phyloP scores from a whole-genome alignment of 1,140 invertebrate genomes.

The Papilio polytes region DNA sequence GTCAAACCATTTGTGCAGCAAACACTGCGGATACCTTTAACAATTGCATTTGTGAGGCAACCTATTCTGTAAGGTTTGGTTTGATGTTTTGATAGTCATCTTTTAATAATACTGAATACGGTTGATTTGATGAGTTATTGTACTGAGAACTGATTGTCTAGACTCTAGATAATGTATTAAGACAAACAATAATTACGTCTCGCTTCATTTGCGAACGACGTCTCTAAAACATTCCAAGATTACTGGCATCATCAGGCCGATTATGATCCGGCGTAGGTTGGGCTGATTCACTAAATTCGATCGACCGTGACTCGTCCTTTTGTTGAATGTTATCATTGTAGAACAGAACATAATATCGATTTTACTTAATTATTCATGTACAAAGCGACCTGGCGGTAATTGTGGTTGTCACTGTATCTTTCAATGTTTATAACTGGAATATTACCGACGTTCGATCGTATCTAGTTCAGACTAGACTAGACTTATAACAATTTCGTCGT shows the following conservation, averaged over 20 bases:
- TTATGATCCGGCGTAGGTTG: slow-evolving; percentile 42
- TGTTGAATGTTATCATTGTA: background rate
- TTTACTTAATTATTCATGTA: slow-evolving; percentile 28
- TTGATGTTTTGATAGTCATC: background rate
- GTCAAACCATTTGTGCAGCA: too few species aligned
- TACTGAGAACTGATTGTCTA: background rate
- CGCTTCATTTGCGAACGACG: background rate
- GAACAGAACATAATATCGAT: slow-evolving; percentile 16
- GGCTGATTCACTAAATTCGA: slow-evolving; percentile 42
- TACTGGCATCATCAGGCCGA: background rate
- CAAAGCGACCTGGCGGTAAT: slow-evolving; percentile 8
- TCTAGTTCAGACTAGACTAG: background rate
- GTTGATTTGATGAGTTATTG: background rate
- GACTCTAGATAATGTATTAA: background rate
- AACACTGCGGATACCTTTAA: too few species aligned
- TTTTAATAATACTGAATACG: background rate
- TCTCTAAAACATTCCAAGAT: slow-evolving; percentile 16
- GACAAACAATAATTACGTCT: background rate
- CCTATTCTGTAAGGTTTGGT: too few species aligned
- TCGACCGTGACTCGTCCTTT: slow-evolving; percentile 41
- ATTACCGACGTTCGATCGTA: background rate
- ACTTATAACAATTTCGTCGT: background rate
- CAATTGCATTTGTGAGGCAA: too few species aligned
- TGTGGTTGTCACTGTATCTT: background rate
- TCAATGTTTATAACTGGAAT: background rate